Evolutionary conservation across 2,797 vertebrate species (phyloP), one percentile per base, ranked within the genome.

Genomic region (Lemur catta): DNA sequence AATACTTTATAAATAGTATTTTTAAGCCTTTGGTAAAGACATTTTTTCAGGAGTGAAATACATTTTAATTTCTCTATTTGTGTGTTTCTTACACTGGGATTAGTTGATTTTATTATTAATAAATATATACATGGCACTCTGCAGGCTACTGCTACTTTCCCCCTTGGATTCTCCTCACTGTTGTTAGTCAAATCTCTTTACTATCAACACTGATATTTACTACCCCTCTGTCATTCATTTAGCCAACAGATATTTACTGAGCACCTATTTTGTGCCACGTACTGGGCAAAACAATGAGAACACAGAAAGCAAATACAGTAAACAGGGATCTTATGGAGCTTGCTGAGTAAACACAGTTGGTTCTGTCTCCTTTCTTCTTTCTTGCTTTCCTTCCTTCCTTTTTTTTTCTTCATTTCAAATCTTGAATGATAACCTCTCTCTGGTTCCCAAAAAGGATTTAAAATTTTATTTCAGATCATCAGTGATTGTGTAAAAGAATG

Each of bases 401-500:
- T 76, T 30, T 30, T 4, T 46, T 33, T 18, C 71, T 86, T 86
- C 48, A 91, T 74, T 86, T 93, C 38, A 52, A 0, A 71, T 48
- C 7, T 52, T 88, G 15, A 96, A 35, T 76, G 18, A 89, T 92
- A 75, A 78, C 93, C 61, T n/a, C 55, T 84, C 85, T 96, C 88
- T 95, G 57, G n/a, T 90, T 96, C 92, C 87, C 4, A 3, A 89
- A 96, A 94, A 96, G 63, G 90, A 96, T 50, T 75, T 48, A 93
- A 69, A 97, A 7, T 28, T 50, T 97, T 97, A 93, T 97, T 97
- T 96, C 69, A 94, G 93, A 67, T 91, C 38, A 98, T 96, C 97
- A 98, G 94, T 90, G 76, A 97, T 98, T 98, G 91, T 97, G 78
- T 48, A 94, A 97, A 95, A 85, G 41, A 98, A 97, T 67, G 91